Conservation (phyloP, 2,797 vertebrate species). For the Xiphorhynchus erythropygius region DNA sequence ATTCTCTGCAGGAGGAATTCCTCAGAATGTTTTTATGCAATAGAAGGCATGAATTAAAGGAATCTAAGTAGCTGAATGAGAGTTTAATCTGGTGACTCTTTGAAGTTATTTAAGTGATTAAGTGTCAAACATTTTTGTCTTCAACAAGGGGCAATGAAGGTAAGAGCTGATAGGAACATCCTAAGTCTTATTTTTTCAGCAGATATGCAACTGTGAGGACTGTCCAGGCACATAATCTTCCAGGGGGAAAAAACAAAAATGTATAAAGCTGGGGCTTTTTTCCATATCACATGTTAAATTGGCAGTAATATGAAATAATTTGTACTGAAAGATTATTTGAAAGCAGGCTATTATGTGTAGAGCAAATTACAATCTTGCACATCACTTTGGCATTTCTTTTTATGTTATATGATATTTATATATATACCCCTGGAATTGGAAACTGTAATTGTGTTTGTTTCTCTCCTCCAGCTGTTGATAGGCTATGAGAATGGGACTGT, state of each 20-base stretch:
- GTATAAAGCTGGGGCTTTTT: not conserved
- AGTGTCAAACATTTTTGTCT: not conserved
- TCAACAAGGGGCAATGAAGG: not conserved
- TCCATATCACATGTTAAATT: not conserved
- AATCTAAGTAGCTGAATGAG: not conserved
- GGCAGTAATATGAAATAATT: not conserved
- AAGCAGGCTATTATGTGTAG: not conserved
- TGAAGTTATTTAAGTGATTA: not conserved
- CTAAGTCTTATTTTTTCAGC: not conserved
- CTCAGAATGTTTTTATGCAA: not conserved
- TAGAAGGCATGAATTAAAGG: not conserved
- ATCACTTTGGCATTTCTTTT: not conserved
- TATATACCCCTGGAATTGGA: not conserved
- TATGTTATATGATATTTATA: not conserved
- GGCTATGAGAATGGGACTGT: conserved; percentile 97
- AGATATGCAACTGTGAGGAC: not conserved
- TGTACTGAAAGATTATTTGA: not conserved
- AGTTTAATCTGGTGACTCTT: not conserved
- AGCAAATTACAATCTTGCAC: not conserved
- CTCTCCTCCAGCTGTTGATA: conserved; percentile 85
- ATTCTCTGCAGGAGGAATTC: not conserved
- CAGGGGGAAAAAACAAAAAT: fast-evolving
- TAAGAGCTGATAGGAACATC: not conserved
- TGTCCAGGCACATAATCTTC: not conserved
- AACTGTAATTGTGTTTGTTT: not conserved